Percentiles rank a stretch among this genome's conserved stretches.
Evolutionary conservation across 2,797 vertebrate species (phyloP).

Genomic region (Danio jaintianensis): DNA sequence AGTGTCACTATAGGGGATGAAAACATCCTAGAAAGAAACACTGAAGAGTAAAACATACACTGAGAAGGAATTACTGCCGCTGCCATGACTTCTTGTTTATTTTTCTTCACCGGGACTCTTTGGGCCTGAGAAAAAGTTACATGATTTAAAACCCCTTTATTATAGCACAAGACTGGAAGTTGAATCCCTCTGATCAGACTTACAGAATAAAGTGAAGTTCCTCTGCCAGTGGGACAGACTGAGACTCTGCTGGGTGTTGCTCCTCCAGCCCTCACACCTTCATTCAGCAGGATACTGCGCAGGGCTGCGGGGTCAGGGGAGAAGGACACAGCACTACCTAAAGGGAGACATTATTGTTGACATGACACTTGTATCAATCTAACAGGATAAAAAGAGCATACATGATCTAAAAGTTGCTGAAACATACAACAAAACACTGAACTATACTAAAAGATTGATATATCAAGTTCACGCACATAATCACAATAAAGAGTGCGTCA

Average conservation of each 20-base stretch:
- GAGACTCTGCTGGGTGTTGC: conserved; percentile 48
- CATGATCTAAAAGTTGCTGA: too few species aligned
- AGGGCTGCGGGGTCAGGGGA: conserved; percentile 63
- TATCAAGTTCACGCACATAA: too few species aligned
- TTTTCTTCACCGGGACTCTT: conserved; percentile 76
- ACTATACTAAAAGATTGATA: too few species aligned
- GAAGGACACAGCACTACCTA: conserved; percentile 54
- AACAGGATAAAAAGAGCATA: neutral
- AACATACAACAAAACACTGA: too few species aligned
- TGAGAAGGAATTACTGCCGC: conserved; percentile 14
- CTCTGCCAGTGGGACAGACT: conserved; percentile 46
- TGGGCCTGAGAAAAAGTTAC: conserved; percentile 69
- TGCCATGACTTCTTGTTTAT: conserved; percentile 45
- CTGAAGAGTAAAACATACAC: conserved; percentile 51
- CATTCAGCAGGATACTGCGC: conserved; percentile 59
- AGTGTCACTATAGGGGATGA: conserved; percentile 23
- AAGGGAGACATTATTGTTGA: neutral
- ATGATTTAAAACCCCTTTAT: neutral
- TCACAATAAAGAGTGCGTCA: too few species aligned
- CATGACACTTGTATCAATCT: neutral
- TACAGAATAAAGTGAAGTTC: conserved; percentile 62
- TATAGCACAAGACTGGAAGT: neutral
- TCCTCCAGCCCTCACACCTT: conserved; percentile 52
- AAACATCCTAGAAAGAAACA: neutral
- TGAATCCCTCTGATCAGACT: conserved; percentile 20